Base-by-base conservation (phyloP, 23 tunicate genomes). In the Trididemnum clinides region DNA sequence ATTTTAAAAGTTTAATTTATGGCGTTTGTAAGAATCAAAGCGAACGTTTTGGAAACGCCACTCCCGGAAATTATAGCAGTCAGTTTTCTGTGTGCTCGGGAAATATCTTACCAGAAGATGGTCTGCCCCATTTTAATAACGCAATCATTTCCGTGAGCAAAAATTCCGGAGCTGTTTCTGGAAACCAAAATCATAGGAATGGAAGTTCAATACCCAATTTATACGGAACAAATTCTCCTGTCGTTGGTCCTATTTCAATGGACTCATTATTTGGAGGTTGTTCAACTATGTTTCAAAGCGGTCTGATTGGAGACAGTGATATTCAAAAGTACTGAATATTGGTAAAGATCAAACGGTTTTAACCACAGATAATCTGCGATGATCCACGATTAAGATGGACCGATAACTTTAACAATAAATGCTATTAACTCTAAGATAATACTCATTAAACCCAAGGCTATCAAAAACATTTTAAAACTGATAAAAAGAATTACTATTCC, bases 1-100 rank as follows among this genome's bases (percentile, higher is more conserved):
- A 85, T 25, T 90, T 90, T 71, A 90, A 84, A 39, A 64, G 89
- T 7, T 70, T 90, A 35, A 78, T 90, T 22, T 90, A 90, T 81
- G 91, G 91, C 4, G 91, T 84, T 4, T 70, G 82, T 27, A 87
- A 80, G 34, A 20, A 58, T 18, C 64, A 81, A 5, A 80, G 54
- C 75, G 85, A 87, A 28, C 39, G 28, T 6, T 36, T 1, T 36
- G 80, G 50, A 27, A 65, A 39, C 66, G 7, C 51, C 30, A 33
- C 28, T 27, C 78, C 64, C 0, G 84, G 64, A 39, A 35, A 20
- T 28, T 87, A 87, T 82, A 64, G 78, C 3, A 87, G 78, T 7
- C 91, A 87, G 51, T 87, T 87, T 36, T 80, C 91, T 1, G 57
- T 62, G 73, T 85, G 88, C 33, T 26, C 88, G 34, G 74, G 82